Evolutionary conservation across 2,113 vertebrate genomes (phyloP), one percentile per base, ranked within the genome.

Genomic region (Myodes glareolus): DNA sequence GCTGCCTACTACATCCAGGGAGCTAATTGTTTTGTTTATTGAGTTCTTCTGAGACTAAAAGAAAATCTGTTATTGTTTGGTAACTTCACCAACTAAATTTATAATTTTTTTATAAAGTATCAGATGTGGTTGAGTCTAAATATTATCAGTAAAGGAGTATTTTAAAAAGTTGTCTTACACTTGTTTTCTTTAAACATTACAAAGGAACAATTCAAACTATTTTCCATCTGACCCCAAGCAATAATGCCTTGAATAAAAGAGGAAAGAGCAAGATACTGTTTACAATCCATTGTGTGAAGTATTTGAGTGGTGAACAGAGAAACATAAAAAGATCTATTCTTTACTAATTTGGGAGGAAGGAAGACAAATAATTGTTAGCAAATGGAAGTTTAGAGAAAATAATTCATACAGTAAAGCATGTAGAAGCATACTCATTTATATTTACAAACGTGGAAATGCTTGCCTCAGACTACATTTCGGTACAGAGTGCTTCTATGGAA

Each of bases 201-300:
- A 7, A 7, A 90, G 76, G 42, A 96, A 31, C 42, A 45, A 13
- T 90, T 86, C 84, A 73, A 94, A 65, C n/a, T 84, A 45, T 84
- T 96, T 82, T 90, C 50, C 70, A n/a, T 13, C 14, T 89, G 55
- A 96, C 50, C 7, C 2, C 65, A 86, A 91, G 21, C 65, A 73
- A 93, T 76, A 96, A 88, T 36, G 39, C 81, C 58, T 77, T 16
- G 10, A 76, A 93, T 23, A 52, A 97, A 95, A 95, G 65, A 87
- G 11, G 80, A 96, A 96, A 92, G 17, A 68, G 27, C 55, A 90
- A 91, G 45, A 76, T 61, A 39, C 13, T 81, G 4, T 80, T 95
- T 72, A 33, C 7, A 76, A 16, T 16, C 42, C 87, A 70, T 92
- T 68, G 29, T 78, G 3, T 65, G 82, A 94, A 94, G 7, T 84